phyloP scores from a whole-genome alignment of 2,888 invertebrate species.

The Hydrotaea diabolus region DNA sequence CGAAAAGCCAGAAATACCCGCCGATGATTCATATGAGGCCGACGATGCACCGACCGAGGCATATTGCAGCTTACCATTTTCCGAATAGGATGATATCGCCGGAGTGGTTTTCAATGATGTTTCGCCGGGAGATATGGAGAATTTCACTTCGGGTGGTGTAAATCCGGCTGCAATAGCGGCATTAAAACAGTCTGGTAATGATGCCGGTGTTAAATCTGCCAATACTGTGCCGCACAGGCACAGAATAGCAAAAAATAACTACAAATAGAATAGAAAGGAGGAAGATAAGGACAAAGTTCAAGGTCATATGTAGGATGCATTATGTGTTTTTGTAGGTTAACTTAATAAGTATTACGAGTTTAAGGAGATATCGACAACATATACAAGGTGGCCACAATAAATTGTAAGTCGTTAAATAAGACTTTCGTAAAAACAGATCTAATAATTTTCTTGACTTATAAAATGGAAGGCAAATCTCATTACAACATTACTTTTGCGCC shows the following conservation, averaged over 20 bases:
- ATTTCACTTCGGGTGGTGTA: conserved; percentile 82
- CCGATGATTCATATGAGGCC: conserved; percentile 75
- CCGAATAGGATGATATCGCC: conserved; percentile 75
- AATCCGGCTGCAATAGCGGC: conserved; percentile 80
- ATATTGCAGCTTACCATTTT: conserved; percentile 79
- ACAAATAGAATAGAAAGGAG: conserved; percentile 36
- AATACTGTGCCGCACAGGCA: conserved; percentile 73
- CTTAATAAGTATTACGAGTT: neutral
- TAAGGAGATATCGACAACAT: too few relatives aligned
- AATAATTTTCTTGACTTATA: too few relatives aligned
- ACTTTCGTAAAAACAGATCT: too few relatives aligned
- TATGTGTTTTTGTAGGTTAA: neutral
- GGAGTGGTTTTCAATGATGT: conserved; percentile 75
- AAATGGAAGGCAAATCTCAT: too few relatives aligned
- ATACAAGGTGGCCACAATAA: too few relatives aligned
- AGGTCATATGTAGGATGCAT: conserved; percentile 58
- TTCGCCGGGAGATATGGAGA: conserved; percentile 80
- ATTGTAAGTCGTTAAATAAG: too few relatives aligned
- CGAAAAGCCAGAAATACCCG: conserved; percentile 75
- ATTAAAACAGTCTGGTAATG: conserved; percentile 77
- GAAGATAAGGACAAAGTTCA: conserved; percentile 61
- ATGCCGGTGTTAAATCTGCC: conserved; percentile 72
- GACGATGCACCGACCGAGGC: conserved; percentile 76
- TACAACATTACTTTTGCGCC: too few relatives aligned
- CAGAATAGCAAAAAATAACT: conserved; percentile 75